Evolutionary conservation across 2,888 invertebrate species (phyloP), one percentile per base, ranked within the genome.

Genomic region (Conus canariensis): DNA sequence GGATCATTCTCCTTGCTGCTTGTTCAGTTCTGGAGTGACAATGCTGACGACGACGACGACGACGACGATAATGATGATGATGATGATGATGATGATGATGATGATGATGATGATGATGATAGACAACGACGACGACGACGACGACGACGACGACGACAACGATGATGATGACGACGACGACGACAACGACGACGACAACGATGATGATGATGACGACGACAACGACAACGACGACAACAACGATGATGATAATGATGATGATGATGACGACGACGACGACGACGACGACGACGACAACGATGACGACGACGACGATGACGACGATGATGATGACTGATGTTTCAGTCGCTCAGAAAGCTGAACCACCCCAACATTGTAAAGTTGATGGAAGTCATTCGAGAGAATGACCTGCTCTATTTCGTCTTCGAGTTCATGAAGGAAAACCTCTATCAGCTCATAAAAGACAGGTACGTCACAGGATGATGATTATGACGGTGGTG

Each of bases 341-440:
- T 64, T 64, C 96, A 99, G 98, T 99, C 99, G 0, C 97, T 99
- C 92, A 99, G 99, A 96, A 99, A 99, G 96, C 97, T 99, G 64
- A 99, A 98, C 95, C 99, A 99, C 96, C 98, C 99, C 0, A 99
- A 99, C 96, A 98, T 99, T 87, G 99, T 99, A 12, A 99, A 99
- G 96, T 96, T 99, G 93, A 99, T 99, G 96, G 99, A 99, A 97
- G 99, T 99, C 4, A 99, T 99, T 92, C 97, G 99, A 89, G 99
- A 99, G 97, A 99, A 99, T 96, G 99, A 99, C 96, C 98, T 99
- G 64, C 97, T 99, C 45, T 99, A 99, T 96, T 99, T 99, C 97
- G 99, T 99, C 88, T 99, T 99, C 96, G 99, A 99, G 96, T 99
- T 99, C 96, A 99, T 99, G 99, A 99, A 99, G 96, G 99, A 99